phyloP scores from a whole-genome alignment of 2,888 invertebrate species.

The Ochropleura plecta region DNA sequence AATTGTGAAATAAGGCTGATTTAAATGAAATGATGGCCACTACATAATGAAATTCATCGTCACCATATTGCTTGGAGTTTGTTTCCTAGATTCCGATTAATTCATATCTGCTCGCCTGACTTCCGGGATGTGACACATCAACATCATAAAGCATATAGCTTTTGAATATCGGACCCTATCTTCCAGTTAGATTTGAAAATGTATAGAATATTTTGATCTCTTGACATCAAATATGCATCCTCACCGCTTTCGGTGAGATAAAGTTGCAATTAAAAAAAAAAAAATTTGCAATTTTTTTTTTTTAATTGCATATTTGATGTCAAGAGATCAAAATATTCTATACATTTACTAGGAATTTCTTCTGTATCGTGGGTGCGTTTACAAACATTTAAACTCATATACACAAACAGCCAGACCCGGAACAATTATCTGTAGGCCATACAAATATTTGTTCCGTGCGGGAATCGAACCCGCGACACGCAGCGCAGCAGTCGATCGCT shows the following conservation, averaged over 20 bases:
- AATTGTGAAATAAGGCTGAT: neutral
- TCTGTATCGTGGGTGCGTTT: too few relatives aligned
- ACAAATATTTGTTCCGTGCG: too few relatives aligned
- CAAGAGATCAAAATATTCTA: too few relatives aligned
- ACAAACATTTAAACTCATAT: too few relatives aligned
- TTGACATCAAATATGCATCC: neutral
- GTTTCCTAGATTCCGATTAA: neutral
- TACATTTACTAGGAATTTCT: too few relatives aligned
- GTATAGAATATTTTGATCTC: neutral
- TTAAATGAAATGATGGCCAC: neutral
- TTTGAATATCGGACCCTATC: neutral
- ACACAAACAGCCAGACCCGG: too few relatives aligned
- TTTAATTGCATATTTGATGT: too few relatives aligned
- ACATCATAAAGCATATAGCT: neutral
- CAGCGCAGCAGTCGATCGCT: too few relatives aligned
- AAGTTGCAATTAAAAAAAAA: too few relatives aligned
- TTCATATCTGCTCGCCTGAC: neutral
- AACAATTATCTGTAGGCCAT: too few relatives aligned
- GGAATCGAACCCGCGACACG: too few relatives aligned
- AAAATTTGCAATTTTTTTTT: too few relatives aligned
- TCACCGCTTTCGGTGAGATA: neutral
- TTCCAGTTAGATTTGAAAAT: neutral
- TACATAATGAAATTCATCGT: neutral
- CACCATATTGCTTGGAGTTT: neutral
- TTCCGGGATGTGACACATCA: neutral